A percentile compares a stretch with the other conserved stretches of the same genome.
phyloP scores from a whole-genome alignment of 1,140 invertebrate genomes.

The Drosophila mauritiana region DNA sequence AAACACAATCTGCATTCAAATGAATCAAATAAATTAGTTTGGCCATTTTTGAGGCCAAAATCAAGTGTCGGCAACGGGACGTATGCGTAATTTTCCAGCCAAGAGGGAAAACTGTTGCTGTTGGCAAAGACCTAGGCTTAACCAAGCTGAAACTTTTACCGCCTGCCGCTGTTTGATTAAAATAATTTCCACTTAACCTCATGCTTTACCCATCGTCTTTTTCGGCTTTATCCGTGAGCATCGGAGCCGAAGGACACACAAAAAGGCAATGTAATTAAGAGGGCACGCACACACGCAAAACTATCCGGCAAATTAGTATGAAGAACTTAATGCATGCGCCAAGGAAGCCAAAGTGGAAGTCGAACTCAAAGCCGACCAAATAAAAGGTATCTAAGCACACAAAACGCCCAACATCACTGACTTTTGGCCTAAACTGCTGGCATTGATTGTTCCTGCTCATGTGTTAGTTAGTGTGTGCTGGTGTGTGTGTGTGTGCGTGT shows the following conservation, averaged over 20 bases:
- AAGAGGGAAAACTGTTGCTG: constrained; percentile 25
- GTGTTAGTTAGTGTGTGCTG: constrained; percentile 1
- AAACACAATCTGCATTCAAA: constrained; percentile 81
- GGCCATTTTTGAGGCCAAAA: constrained; percentile 61
- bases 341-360: constrained; percentile 25
- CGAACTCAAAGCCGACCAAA: constrained; percentile 41
- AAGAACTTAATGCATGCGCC: constrained; percentile 72
- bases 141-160: constrained; percentile 46
- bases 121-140: background rate
- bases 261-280: constrained; percentile 73
- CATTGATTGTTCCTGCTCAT: constrained; percentile 62
- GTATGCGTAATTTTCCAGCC: constrained; percentile 26
- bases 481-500: constrained; percentile 19
- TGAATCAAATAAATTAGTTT: constrained; percentile 83
- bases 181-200: constrained; percentile 82
- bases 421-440: constrained; percentile 66
- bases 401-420: constrained; percentile 52
- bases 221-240: constrained; percentile 29
- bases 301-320: constrained; percentile 75
- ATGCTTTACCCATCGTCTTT: constrained; percentile 44
- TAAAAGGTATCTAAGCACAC: constrained; percentile 38
- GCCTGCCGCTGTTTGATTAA: constrained; percentile 71
- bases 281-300: constrained; percentile 43
- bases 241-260: constrained; percentile 44
- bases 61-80: constrained; percentile 25